A percentile compares a stretch with the other conserved stretches of the same genome.
Evolutionary conservation across 2,888 invertebrate genomes (phyloP).

Genomic region (Cosmia pyralina): DNA sequence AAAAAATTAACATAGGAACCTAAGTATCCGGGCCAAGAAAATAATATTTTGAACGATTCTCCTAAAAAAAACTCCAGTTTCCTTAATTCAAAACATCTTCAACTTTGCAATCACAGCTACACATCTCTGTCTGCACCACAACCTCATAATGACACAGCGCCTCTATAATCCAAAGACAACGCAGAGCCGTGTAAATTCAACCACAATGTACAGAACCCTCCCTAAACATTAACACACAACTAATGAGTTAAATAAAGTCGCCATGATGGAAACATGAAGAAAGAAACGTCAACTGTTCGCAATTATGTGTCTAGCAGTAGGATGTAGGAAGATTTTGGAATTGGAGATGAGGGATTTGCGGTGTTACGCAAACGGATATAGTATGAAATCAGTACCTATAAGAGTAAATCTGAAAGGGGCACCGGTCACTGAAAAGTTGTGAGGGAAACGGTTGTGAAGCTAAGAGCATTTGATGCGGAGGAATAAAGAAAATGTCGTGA

Average conservation of each 20-base stretch:
- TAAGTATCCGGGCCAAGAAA: background rate
- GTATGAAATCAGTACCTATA: no score
- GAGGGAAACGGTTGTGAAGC: no score
- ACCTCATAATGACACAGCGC: slow-evolving; percentile 42
- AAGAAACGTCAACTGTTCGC: slow-evolving; percentile 69
- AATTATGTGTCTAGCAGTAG: slow-evolving; percentile 41
- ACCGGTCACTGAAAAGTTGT: no score
- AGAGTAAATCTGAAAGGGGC: no score
- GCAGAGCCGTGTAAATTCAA: slow-evolving; percentile 57
- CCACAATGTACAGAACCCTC: slow-evolving; percentile 58
- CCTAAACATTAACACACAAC: slow-evolving; percentile 66
- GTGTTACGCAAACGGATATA: no score
- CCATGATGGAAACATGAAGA: slow-evolving; percentile 73
- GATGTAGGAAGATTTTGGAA: slow-evolving; percentile 34
- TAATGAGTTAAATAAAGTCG: slow-evolving; percentile 66
- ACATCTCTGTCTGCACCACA: slow-evolving; percentile 47
- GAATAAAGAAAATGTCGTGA: no score
- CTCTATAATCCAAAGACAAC: slow-evolving; percentile 60
- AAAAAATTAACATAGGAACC: background rate
- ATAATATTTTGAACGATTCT: background rate
- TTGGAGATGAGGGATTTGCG: background rate
- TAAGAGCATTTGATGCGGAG: no score
- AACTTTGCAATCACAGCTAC: slow-evolving; percentile 28
- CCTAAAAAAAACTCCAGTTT: background rate
- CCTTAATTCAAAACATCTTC: slow-evolving; percentile 31